Evolutionary conservation across 2,888 invertebrate species (phyloP).

Genomic region (Oxyscelio sp.): DNA sequence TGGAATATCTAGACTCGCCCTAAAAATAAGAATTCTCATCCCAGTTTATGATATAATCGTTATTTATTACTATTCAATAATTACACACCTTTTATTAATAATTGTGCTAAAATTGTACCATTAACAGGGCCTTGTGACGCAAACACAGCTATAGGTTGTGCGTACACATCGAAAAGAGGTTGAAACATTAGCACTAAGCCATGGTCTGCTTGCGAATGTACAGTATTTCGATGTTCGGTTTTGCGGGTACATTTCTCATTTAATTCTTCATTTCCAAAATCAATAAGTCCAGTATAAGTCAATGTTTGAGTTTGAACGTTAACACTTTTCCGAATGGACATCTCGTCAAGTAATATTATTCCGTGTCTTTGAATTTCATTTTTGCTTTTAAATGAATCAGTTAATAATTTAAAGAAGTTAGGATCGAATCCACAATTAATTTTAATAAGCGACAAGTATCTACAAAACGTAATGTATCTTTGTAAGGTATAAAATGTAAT

Average conservation of each 20-base stretch:
- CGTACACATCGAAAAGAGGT: conserved; percentile 1
- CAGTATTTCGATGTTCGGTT: background rate
- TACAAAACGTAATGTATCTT: too few relatives aligned
- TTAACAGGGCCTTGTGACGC: conserved; percentile 10
- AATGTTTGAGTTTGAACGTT: conserved; percentile 96
- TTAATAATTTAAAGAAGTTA: conserved; percentile 94
- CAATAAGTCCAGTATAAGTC: conserved; percentile 91
- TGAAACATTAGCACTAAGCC: conserved; percentile 5
- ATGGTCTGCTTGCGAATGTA: background rate
- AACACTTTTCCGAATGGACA: conserved; percentile 89
- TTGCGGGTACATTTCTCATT: background rate
- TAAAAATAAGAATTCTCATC: too few relatives aligned
- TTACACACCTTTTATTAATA: conserved; percentile 21
- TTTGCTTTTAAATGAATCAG: conserved; percentile 89
- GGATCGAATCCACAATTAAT: conserved; percentile 91
- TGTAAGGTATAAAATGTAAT: too few relatives aligned
- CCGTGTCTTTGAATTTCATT: conserved; percentile 16
- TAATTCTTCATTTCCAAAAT: conserved; percentile 84
- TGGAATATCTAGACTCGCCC: too few relatives aligned
- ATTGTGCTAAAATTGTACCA: conserved; percentile 6
- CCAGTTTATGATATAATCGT: too few relatives aligned
- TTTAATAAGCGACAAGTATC: too few relatives aligned
- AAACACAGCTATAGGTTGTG: conserved; percentile 20
- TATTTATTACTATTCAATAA: too few relatives aligned
- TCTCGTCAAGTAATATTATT: conserved; percentile 25